Conservation (phyloP, 2,888 invertebrate species). For the Cantharis nigra region DNA sequence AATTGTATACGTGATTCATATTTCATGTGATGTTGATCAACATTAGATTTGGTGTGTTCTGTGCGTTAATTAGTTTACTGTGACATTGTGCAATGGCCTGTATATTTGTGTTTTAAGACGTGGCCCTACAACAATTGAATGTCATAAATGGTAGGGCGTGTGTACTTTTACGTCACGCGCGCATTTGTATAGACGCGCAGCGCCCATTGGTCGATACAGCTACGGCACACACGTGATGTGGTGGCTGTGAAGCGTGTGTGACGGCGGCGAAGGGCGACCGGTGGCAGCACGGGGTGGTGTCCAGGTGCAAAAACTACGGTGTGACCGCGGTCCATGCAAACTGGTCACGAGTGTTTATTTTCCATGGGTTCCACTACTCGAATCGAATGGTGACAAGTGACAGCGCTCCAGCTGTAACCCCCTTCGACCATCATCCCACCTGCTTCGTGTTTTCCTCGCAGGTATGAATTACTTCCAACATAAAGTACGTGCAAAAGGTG, state of each 20-base stretch:
- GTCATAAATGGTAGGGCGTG: conserved; percentile 26
- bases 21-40: conserved; percentile 15
- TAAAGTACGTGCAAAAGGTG: conserved; percentile 2
- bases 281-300: conserved; percentile 54
- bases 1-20: conserved; percentile 8
- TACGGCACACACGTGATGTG: conserved; percentile 40
- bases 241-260: conserved; percentile 48
- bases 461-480: conserved; percentile 14
- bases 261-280: conserved; percentile 50
- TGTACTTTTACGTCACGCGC: conserved; percentile 56
- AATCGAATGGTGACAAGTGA: conserved; percentile 23
- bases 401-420: conserved; percentile 13
- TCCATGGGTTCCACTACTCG: conserved; percentile 7
- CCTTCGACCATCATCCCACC: conserved; percentile 19
- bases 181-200: conserved; percentile 40
- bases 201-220: conserved; percentile 59
- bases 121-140: conserved; percentile 12
- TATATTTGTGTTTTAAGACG: neutral
- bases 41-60: conserved; percentile 4
- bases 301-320: conserved; percentile 27
- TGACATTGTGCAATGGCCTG: neutral
- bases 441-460: conserved; percentile 26
- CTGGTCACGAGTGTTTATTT: neutral
- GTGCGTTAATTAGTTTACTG: neutral
- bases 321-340: conserved; percentile 2